Evolutionary conservation across 2,113 vertebrate species (phyloP).

Genomic region (Sula dactylatra): DNA sequence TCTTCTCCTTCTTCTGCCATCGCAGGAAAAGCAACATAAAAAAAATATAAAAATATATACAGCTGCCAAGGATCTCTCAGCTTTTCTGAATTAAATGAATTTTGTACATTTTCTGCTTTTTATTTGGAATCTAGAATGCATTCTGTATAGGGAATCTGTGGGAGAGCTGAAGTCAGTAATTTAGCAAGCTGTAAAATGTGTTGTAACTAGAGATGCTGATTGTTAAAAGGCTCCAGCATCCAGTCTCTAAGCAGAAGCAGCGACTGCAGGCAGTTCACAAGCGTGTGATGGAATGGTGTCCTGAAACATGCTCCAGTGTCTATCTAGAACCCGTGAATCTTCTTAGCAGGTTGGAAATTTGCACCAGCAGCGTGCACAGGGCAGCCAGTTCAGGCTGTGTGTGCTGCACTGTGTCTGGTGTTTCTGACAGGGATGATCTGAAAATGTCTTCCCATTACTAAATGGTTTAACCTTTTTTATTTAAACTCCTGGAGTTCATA

Average conservation of each 20-base stretch:
- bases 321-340: background rate
- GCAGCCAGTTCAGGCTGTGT: background rate
- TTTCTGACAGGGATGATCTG: background rate
- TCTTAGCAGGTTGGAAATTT: background rate
- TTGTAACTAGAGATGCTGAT: background rate
- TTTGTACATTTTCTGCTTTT: background rate
- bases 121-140: background rate
- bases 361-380: background rate
- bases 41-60: background rate
- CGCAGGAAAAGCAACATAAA: background rate
- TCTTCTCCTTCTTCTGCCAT: background rate
- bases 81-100: background rate
- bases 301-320: background rate
- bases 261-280: background rate
- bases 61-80: background rate
- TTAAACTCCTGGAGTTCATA: background rate
- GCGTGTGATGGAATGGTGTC: rapidly evolving
- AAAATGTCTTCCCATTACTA: background rate
- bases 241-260: background rate
- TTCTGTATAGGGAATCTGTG: background rate
- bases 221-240: background rate
- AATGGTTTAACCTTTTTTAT: background rate
- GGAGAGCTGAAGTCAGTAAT: background rate
- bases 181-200: background rate
- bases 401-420: background rate